Percentiles rank a stretch among this genome's conserved stretches.
Conservation (phyloP, 2,888 invertebrate species). For the Caenorhabditis afra region DNA sequence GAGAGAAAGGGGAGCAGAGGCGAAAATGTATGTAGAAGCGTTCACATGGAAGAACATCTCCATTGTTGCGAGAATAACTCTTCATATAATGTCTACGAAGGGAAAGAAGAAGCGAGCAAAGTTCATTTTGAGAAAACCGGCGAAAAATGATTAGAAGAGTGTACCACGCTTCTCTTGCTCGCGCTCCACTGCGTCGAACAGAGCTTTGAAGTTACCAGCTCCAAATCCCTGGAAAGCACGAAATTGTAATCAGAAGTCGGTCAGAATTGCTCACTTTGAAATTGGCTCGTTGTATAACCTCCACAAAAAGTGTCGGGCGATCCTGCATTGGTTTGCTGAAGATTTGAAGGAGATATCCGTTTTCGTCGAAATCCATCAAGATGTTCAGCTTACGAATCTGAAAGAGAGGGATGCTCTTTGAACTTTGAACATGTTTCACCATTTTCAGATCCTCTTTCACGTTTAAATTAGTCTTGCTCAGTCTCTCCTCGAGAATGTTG, state of each 20-base stretch:
- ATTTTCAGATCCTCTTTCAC: constrained; percentile 90
- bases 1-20: background rate
- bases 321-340: constrained; percentile 94
- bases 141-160: constrained; percentile 84
- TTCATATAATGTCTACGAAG: background rate
- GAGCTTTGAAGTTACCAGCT: constrained; percentile 97
- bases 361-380: constrained; percentile 78
- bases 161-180: constrained; percentile 96
- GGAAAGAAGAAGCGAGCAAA: constrained; percentile 1
- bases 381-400: constrained; percentile 71
- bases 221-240: constrained; percentile 90
- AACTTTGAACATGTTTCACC: too few relatives aligned
- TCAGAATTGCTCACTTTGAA: constrained; percentile 83
- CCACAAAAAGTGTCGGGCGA: constrained; percentile 94
- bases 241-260: background rate
- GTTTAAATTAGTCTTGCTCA: constrained; percentile 88
- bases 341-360: constrained; percentile 76
- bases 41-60: background rate
- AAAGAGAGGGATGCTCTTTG: constrained; percentile 10
- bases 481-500: constrained; percentile 87
- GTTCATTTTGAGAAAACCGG: constrained; percentile 22
- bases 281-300: constrained; percentile 96
- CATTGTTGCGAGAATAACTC: background rate
- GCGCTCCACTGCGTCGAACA: constrained; percentile 96
- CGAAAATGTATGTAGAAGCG: background rate